phyloP scores from a whole-genome alignment of 1,140 invertebrate genomes.

The Calliopsis andreniformis region DNA sequence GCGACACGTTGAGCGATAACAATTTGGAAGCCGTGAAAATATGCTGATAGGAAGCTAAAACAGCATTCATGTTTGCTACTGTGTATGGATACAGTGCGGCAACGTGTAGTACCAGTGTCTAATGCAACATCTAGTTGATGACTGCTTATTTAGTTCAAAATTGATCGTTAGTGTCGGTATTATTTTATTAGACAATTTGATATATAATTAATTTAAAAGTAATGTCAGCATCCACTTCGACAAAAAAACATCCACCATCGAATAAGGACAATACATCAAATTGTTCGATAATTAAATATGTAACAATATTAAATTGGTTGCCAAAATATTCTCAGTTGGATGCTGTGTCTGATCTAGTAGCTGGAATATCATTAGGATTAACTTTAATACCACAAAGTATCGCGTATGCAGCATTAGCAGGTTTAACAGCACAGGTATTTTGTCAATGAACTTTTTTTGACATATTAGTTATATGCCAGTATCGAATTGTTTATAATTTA shows the following conservation, averaged over 20 bases:
- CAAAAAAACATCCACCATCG: constrained; percentile 6
- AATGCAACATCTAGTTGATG: background rate
- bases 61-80: background rate
- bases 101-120: background rate
- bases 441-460: too few relatives aligned
- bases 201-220: background rate
- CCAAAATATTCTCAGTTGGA: constrained; percentile 83
- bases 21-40: constrained; percentile 5
- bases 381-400: constrained; percentile 93
- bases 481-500: too few relatives aligned
- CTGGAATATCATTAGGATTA: constrained; percentile 90
- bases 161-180: too few relatives aligned
- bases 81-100: background rate
- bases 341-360: constrained; percentile 86
- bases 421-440: constrained; percentile 86
- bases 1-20: constrained; percentile 25
- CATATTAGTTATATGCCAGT: too few relatives aligned
- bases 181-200: too few relatives aligned
- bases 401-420: constrained; percentile 89
- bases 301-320: constrained; percentile 85
- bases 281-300: constrained; percentile 62
- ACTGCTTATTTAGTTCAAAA: background rate
- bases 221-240: constrained; percentile 15
- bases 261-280: constrained; percentile 36
- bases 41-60: constrained; percentile 14